Evolutionary conservation across 2,113 vertebrate genomes (phyloP).

Genomic region (Microcebus griseorufus): DNA sequence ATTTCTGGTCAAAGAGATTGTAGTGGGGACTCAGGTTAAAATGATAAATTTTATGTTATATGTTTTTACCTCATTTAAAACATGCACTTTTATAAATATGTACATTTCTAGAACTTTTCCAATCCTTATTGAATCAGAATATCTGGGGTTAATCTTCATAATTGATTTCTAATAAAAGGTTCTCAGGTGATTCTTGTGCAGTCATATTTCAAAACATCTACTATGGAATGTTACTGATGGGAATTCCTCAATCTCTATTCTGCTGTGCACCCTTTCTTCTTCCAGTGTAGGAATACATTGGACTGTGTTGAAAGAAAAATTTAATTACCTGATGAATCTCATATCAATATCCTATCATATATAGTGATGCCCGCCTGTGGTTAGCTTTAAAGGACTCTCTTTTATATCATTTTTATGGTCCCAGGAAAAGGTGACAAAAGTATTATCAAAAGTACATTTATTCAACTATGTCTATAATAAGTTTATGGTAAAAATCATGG

Average conservation of each 20-base stretch:
- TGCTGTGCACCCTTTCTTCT: neutral
- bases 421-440: neutral
- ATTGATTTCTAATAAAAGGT: neutral
- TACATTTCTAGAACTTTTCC: neutral
- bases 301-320: conserved; percentile 26
- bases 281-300: neutral
- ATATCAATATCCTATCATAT: neutral
- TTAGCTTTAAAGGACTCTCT: conserved; percentile 50
- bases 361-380: neutral
- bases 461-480: neutral
- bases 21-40: neutral
- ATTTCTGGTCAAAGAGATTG: neutral
- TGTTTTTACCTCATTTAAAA: neutral
- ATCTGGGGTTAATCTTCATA: neutral
- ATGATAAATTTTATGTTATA: neutral
- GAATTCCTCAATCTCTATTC: neutral
- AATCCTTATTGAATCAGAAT: neutral
- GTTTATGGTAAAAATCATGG: neutral
- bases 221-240: neutral
- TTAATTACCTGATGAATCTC: conserved; percentile 46
- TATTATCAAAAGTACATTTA: conserved; percentile 7
- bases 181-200: neutral
- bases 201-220: neutral
- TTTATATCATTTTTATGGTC: conserved; percentile 54
- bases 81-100: neutral